Conservation (phyloP, 1,140 invertebrate species). For the Drosophila chauvacae region DNA sequence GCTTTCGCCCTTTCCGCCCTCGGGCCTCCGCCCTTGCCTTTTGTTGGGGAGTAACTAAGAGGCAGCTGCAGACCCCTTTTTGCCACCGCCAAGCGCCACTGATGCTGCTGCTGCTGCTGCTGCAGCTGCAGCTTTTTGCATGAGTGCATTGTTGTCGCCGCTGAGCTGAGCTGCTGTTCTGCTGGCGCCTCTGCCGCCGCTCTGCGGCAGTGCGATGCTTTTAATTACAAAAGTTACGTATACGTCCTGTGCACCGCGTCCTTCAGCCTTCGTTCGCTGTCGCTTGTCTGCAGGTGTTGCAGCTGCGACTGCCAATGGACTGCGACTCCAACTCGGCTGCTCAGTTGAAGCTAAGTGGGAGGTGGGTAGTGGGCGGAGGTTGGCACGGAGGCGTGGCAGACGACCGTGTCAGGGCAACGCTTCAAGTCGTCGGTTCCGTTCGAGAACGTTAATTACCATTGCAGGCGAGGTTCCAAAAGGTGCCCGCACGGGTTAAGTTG, state of each 20-base stretch:
- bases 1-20: slow-evolving; percentile 36
- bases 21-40: slow-evolving; percentile 17
- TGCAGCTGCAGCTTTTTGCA: slow-evolving; percentile 67
- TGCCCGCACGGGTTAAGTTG: slow-evolving; percentile 16
- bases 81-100: slow-evolving; percentile 19
- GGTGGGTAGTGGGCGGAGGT: neutral
- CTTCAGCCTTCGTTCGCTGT: slow-evolving; percentile 36
- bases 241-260: slow-evolving; percentile 63
- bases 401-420: slow-evolving; percentile 47
- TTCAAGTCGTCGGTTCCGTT: slow-evolving; percentile 80
- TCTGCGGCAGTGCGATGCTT: slow-evolving; percentile 74
- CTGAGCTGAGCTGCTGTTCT: neutral
- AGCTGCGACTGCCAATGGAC: slow-evolving; percentile 64
- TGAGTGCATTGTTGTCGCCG: slow-evolving; percentile 65
- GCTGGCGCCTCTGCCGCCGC: slow-evolving; percentile 38
- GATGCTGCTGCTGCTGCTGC: neutral
- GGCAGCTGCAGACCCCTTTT: slow-evolving; percentile 47
- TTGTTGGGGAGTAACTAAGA: slow-evolving; percentile 45
- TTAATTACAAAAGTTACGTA: slow-evolving; percentile 82
- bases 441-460: slow-evolving; percentile 81
- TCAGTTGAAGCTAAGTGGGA: slow-evolving; percentile 18
- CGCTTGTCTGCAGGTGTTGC: slow-evolving; percentile 73
- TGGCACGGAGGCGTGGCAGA: slow-evolving; percentile 23
- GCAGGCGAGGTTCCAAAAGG: slow-evolving; percentile 37
- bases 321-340: slow-evolving; percentile 43